Conservation (phyloP, 2,797 vertebrate genomes). For the Coregonus ussuriensis region DNA sequence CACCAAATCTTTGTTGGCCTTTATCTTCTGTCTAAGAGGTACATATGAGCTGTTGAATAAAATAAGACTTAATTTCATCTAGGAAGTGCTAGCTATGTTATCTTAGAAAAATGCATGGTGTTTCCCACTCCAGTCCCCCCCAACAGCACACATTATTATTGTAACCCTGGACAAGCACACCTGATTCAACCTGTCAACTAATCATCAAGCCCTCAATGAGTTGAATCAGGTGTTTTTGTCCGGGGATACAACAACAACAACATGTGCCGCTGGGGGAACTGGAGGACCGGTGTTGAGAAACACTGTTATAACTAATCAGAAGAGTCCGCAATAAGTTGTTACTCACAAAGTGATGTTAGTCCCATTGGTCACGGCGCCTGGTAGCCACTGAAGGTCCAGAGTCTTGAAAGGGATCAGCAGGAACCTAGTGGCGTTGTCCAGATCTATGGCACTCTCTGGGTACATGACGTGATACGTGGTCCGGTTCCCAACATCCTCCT, state of each 20-base stretch:
- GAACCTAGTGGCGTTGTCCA: slow-evolving; percentile 61
- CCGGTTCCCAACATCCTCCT: slow-evolving; percentile 86
- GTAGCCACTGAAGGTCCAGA: slow-evolving; percentile 88
- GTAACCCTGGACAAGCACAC: no score
- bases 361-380: slow-evolving; percentile 87
- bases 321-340: slow-evolving; percentile 4
- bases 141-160: no score
- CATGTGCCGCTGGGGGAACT: not conserved
- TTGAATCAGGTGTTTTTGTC: no score
- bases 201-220: no score
- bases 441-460: slow-evolving; percentile 42
- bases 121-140: no score
- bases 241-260: no score
- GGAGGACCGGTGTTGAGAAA: not conserved
- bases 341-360: slow-evolving; percentile 79
- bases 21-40: slow-evolving; percentile 83
- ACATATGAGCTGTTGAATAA: slow-evolving; percentile 80
- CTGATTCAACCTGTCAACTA: no score
- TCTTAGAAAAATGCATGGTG: not conserved
- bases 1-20: slow-evolving; percentile 88
- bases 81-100: not conserved
- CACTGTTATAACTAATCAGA: not conserved
- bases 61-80: not conserved
- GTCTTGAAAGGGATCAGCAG: slow-evolving; percentile 92
- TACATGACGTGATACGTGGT: slow-evolving; percentile 96